These are phyloP conservation scores for Oplegnathus fasciatus DNA, from an alignment of 2,113 vertebrate species.

Conservation along the genomic window DNA sequence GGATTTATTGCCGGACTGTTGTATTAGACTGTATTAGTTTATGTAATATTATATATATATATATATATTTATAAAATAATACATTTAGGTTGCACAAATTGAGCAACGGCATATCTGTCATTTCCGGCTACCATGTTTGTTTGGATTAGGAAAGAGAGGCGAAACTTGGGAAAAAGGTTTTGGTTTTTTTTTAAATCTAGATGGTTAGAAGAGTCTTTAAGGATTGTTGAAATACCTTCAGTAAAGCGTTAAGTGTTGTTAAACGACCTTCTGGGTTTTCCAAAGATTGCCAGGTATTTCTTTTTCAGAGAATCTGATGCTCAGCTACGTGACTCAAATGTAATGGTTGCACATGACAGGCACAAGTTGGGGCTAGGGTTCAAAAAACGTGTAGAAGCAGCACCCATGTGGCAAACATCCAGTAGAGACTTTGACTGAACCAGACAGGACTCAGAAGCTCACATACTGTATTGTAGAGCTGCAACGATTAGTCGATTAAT, in stretches of 20 bases:
- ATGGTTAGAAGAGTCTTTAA: not conserved
- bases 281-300: not conserved
- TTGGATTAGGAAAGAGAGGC: not conserved
- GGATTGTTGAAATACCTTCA: not conserved
- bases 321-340: not conserved
- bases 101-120: not conserved
- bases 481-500: too few species aligned
- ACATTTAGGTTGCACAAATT: too few species aligned
- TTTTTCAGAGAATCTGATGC: not conserved
- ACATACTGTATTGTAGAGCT: too few species aligned
- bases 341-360: not conserved
- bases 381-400: not conserved
- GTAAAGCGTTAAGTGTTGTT: not conserved
- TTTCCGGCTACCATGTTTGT: not conserved
- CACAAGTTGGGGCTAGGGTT: not conserved
- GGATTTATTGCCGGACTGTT: too few species aligned
- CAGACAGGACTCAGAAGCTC: not conserved
- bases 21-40: too few species aligned
- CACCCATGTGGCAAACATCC: not conserved
- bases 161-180: not conserved
- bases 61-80: too few species aligned
- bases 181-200: slow-evolving; percentile 14
- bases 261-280: not conserved
- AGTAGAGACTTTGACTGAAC: not conserved
- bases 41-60: too few species aligned